These are phyloP conservation scores for Papilio demoleus DNA, from an alignment of 2,888 invertebrate genomes.

Conservation along the genomic window DNA sequence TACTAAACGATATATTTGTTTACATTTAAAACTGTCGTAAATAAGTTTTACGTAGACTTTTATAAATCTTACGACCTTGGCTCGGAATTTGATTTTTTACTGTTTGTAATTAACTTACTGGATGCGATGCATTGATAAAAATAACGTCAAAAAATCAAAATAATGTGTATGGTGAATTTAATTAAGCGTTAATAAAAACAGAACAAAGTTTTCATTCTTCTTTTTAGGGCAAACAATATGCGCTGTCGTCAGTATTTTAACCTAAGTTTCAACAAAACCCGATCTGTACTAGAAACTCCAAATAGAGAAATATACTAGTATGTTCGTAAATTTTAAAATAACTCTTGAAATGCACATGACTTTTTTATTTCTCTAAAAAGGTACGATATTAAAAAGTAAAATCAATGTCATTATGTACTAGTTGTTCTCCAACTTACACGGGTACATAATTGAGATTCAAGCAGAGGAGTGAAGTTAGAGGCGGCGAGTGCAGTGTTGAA, in stretches of 20 bases:
- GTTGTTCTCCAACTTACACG: neutral
- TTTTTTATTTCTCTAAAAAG: neutral
- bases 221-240: neutral
- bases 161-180: too few relatives aligned
- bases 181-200: too few relatives aligned
- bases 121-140: neutral
- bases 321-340: too few relatives aligned
- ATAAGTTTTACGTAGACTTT: constrained; percentile 2
- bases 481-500: constrained; percentile 21
- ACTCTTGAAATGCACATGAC: neutral
- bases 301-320: too few relatives aligned
- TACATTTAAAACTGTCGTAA: constrained; percentile 12
- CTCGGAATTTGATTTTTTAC: neutral
- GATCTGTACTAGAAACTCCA: too few relatives aligned
- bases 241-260: neutral
- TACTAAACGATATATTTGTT: constrained; percentile 15
- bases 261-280: neutral
- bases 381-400: neutral
- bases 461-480: constrained; percentile 10
- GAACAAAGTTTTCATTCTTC: neutral
- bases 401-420: constrained; percentile 19
- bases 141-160: neutral
- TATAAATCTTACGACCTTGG: constrained; percentile 1
- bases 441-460: constrained; percentile 26
- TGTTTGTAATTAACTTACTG: neutral